Evolutionary conservation across 30 jellyfish, hydroid and myxozoan species (phyloP).

Genomic region (Aurelia sp.): DNA sequence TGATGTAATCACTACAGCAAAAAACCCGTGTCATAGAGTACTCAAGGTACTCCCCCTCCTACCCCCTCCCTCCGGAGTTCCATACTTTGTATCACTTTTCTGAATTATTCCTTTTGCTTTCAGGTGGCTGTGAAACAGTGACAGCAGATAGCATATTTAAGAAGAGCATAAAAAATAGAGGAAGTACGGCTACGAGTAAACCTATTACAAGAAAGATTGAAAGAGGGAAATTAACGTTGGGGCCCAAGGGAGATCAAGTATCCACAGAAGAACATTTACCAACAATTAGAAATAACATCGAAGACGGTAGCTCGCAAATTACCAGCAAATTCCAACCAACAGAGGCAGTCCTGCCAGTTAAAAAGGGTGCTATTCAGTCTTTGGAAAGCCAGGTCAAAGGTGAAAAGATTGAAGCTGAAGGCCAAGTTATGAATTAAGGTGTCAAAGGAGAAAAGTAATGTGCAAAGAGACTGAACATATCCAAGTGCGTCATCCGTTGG

Average conservation of each 20-base stretch:
- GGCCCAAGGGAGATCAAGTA: constrained; percentile 12
- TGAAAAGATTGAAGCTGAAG: neutral
- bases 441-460: neutral
- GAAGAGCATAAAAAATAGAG: constrained; percentile 46
- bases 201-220: neutral
- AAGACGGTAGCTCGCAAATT: no score
- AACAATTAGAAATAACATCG: no score
- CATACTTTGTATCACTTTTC: no score
- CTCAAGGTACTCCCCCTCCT: no score
- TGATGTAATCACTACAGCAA: no score
- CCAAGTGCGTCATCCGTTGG: neutral
- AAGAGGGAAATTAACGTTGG: neutral
- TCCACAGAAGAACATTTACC: no score
- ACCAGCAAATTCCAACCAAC: no score
- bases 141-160: constrained; percentile 55
- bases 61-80: no score
- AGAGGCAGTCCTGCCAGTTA: neutral
- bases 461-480: neutral
- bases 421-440: neutral
- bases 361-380: neutral
- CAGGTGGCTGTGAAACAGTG: constrained; percentile 68
- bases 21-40: no score
- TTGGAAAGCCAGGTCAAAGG: constrained; percentile 8
- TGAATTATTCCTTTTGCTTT: neutral
- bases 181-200: constrained; percentile 8